A percentile compares a stretch with the other conserved stretches of the same genome.
Evolutionary conservation across 2,797 vertebrate genomes (phyloP).

Genomic region (Acipenser oxyrinchus): DNA sequence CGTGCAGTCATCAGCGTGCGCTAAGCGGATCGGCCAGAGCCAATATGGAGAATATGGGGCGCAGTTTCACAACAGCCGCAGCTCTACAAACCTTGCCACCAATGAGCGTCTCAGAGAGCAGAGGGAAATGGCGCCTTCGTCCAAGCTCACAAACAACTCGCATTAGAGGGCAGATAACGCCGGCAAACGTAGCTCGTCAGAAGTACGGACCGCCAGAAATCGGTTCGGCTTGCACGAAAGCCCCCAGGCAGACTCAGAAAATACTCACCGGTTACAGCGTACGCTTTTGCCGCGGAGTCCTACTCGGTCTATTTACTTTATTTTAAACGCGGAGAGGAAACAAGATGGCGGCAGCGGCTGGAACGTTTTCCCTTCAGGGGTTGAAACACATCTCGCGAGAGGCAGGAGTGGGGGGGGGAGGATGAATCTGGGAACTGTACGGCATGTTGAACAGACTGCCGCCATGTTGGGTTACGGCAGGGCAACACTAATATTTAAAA

Average conservation of each 20-base stretch:
- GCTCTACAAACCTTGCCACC: conserved; percentile 68
- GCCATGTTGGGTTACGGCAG: neutral
- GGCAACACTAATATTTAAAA: too few relatives aligned
- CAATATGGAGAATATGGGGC: conserved; percentile 54
- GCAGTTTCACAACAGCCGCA: conserved; percentile 54
- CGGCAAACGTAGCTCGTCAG: conserved; percentile 45
- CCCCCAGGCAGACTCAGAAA: conserved; percentile 2
- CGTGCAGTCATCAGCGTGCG: conserved; percentile 5
- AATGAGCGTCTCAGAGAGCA: conserved; percentile 75
- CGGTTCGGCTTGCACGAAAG: conserved; percentile 7
- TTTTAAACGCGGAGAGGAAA: conserved; percentile 63
- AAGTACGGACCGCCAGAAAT: conserved; percentile 26
- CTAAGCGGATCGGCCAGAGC: conserved; percentile 17
- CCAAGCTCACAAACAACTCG: conserved; percentile 76
- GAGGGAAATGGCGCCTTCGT: conserved; percentile 78
- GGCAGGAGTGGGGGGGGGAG: neutral
- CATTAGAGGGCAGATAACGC: conserved; percentile 68
- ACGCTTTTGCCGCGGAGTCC: conserved; percentile 56
- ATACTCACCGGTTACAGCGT: conserved; percentile 56
- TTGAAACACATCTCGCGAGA: conserved; percentile 22
- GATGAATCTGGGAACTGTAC: neutral
- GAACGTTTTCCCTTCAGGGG: conserved; percentile 48
- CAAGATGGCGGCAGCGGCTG: conserved; percentile 70
- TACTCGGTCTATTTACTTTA: conserved; percentile 65
- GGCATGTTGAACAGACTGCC: neutral